Conservation (phyloP, 2,797 vertebrate species). For the Pangasius sanitwongsei region DNA sequence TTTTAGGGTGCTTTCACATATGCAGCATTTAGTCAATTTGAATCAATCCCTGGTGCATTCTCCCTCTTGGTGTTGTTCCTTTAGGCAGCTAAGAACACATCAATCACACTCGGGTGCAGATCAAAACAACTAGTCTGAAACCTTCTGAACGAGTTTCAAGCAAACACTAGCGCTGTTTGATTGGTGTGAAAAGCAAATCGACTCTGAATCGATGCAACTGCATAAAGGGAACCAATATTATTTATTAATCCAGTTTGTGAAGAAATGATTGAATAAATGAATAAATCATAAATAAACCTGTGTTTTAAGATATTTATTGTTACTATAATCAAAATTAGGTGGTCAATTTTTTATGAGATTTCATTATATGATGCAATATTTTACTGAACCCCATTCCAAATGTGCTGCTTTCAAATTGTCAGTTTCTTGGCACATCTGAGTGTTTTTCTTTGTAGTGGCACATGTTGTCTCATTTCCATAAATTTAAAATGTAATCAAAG, state of each 20-base stretch:
- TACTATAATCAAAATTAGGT: neutral
- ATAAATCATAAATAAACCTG: neutral
- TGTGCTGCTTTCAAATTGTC: neutral
- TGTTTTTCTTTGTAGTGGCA: conserved; percentile 1
- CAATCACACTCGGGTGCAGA: neutral
- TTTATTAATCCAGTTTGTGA: neutral
- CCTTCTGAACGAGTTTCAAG: neutral
- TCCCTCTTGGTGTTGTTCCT: neutral
- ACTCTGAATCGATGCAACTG: neutral
- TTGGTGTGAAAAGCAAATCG: neutral
- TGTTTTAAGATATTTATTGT: too few species aligned
- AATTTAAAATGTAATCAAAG: conserved; percentile 21
- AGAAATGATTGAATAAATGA: neutral
- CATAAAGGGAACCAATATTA: neutral
- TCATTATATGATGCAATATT: neutral
- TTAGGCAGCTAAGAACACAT: neutral
- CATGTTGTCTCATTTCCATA: conserved; percentile 1
- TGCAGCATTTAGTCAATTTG: neutral
- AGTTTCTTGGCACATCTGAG: conserved; percentile 7
- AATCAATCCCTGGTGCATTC: neutral
- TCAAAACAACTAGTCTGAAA: neutral
- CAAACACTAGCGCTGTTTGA: neutral
- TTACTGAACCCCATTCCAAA: neutral
- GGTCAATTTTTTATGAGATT: neutral
- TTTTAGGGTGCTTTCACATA: neutral